phyloP scores from a whole-genome alignment of 1,140 invertebrate genomes.

The Penaeus japonicus region DNA sequence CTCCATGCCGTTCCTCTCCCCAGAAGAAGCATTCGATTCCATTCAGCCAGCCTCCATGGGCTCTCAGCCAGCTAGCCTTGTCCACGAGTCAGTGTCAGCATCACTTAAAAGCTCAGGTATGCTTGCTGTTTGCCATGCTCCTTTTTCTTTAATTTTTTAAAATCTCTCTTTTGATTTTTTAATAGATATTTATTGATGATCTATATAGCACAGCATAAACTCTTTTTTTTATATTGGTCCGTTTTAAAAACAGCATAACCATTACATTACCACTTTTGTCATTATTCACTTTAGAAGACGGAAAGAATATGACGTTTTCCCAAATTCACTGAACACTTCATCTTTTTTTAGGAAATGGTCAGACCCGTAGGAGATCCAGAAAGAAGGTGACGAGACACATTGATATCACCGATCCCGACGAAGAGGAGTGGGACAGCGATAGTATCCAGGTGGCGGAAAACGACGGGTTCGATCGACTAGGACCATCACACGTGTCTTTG shows the following conservation, averaged over 20 bases:
- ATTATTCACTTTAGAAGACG: background rate
- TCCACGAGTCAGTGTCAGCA: background rate
- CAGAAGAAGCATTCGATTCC: background rate
- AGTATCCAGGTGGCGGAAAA: background rate
- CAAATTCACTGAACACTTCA: background rate
- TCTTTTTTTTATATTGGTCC: background rate
- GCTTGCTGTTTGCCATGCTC: background rate
- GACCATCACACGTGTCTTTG: background rate
- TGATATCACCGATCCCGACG: constrained; percentile 3
- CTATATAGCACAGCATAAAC: background rate
- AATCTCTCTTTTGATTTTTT: background rate
- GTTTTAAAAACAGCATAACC: too few species aligned
- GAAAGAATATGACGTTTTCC: background rate
- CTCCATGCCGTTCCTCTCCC: background rate
- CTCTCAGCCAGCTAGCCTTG: constrained; percentile 1
- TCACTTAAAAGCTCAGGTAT: constrained; percentile 23
- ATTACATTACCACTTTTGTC: background rate
- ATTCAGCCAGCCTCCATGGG: background rate
- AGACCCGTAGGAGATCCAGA: background rate
- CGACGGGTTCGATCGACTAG: background rate
- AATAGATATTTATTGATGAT: too few species aligned
- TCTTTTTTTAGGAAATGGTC: constrained; percentile 13
- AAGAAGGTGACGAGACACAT: constrained; percentile 29
- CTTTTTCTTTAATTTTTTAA: background rate
- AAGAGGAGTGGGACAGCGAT: background rate